Conservation (phyloP, 2,113 vertebrate genomes). For the Carettochelys insculpta region DNA sequence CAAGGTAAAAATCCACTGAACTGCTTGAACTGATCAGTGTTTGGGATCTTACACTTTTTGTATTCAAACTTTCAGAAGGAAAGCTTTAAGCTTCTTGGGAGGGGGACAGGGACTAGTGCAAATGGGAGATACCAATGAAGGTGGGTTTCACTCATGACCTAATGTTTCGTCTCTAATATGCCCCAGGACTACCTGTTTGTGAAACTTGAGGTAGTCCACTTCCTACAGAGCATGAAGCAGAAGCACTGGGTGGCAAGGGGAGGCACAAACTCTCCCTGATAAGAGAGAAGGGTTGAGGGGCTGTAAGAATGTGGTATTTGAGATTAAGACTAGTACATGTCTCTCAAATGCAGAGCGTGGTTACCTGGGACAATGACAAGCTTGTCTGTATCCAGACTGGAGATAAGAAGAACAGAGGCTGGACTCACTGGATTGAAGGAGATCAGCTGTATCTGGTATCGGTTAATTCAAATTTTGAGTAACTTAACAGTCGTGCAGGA, state of each 20-base stretch:
- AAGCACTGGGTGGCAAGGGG: not conserved
- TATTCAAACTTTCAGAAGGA: not conserved
- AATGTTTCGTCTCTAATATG: no score
- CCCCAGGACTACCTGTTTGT: no score
- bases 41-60: no score
- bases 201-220: not conserved
- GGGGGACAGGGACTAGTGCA: not conserved
- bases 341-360: slow-evolving; percentile 74
- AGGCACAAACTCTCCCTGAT: no score
- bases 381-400: slow-evolving; percentile 88
- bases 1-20: not conserved
- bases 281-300: not conserved
- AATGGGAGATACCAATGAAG: no score
- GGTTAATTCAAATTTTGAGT: not conserved
- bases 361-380: slow-evolving; percentile 85
- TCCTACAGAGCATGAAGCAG: not conserved
- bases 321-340: not conserved
- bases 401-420: slow-evolving; percentile 87
- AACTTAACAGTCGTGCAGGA: not conserved
- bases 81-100: not conserved
- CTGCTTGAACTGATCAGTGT: not conserved
- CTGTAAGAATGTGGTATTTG: not conserved
- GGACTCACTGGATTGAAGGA: slow-evolving; percentile 90
- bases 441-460: slow-evolving; percentile 85
- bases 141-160: no score